phyloP scores from a whole-genome alignment of 2,888 invertebrate species.

The Polymixis lichenea region DNA sequence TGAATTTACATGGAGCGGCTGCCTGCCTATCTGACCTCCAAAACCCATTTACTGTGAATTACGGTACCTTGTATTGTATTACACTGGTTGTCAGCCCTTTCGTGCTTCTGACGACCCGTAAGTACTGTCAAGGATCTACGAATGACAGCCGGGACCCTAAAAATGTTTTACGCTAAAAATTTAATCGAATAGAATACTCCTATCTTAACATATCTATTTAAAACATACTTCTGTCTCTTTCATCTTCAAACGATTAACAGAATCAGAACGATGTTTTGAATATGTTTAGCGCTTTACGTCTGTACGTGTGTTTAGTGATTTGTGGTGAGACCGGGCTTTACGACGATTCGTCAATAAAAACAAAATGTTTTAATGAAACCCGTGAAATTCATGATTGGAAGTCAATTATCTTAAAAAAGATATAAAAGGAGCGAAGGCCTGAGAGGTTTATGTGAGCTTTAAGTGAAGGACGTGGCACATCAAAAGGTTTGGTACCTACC shows the following conservation, averaged over 20 bases:
- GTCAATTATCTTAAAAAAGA: slow-evolving; percentile 27
- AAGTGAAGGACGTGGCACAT: slow-evolving; percentile 28
- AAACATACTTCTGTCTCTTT: background rate
- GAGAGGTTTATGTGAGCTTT: slow-evolving; percentile 16
- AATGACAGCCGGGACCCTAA: too few species aligned
- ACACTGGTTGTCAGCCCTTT: too few species aligned
- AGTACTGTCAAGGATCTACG: too few species aligned
- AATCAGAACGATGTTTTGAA: background rate
- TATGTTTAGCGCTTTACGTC: background rate
- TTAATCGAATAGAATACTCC: too few species aligned
- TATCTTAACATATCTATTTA: background rate
- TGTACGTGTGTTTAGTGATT: too few species aligned
- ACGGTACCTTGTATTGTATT: too few species aligned
- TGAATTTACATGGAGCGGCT: too few species aligned
- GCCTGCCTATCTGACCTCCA: too few species aligned
- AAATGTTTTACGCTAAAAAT: too few species aligned
- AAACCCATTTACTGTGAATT: too few species aligned
- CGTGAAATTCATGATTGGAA: slow-evolving; percentile 47
- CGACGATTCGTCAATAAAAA: slow-evolving; percentile 2
- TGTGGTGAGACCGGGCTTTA: background rate
- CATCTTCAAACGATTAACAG: background rate
- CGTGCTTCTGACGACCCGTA: too few species aligned
- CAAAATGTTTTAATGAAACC: slow-evolving; percentile 20
- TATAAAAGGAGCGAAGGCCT: slow-evolving; percentile 14
- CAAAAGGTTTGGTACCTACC: slow-evolving; percentile 19